These are phyloP conservation scores for Phyllotreta cruciferae DNA, from an alignment of 2,888 invertebrate genomes.

Conservation along the genomic window DNA sequence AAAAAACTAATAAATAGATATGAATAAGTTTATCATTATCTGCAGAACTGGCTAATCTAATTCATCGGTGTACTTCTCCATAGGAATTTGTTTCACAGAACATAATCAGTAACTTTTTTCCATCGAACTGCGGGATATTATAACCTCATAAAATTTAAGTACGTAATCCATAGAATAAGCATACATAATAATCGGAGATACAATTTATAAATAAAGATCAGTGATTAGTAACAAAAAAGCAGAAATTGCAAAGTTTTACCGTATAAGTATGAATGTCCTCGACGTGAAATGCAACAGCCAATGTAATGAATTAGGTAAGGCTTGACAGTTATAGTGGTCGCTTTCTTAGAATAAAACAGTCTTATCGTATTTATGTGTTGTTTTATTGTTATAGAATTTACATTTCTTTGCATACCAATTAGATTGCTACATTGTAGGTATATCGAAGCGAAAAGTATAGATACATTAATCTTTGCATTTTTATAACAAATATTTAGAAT, in stretches of 20 bases:
- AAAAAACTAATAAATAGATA: no score
- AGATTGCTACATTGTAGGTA: conserved; percentile 12
- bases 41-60: no score
- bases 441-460: neutral
- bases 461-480: neutral
- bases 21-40: no score
- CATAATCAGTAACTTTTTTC: no score
- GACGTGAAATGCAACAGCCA: conserved; percentile 39
- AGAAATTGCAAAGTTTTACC: conserved; percentile 50
- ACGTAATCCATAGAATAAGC: conserved; percentile 28
- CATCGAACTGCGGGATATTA: conserved; percentile 18
- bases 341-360: conserved; percentile 52
- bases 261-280: conserved; percentile 53
- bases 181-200: conserved; percentile 37
- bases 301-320: conserved; percentile 54
- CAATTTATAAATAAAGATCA: conserved; percentile 39
- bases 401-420: conserved; percentile 48
- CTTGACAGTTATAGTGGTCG: conserved; percentile 53
- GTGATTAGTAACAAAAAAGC: conserved; percentile 47
- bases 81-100: no score
- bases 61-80: no score
- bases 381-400: conserved; percentile 51
- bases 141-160: conserved; percentile 27
- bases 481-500: neutral
- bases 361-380: conserved; percentile 51